Evolutionary conservation across 2,113 vertebrate genomes (phyloP).

Genomic region (Anolis sagrei): DNA sequence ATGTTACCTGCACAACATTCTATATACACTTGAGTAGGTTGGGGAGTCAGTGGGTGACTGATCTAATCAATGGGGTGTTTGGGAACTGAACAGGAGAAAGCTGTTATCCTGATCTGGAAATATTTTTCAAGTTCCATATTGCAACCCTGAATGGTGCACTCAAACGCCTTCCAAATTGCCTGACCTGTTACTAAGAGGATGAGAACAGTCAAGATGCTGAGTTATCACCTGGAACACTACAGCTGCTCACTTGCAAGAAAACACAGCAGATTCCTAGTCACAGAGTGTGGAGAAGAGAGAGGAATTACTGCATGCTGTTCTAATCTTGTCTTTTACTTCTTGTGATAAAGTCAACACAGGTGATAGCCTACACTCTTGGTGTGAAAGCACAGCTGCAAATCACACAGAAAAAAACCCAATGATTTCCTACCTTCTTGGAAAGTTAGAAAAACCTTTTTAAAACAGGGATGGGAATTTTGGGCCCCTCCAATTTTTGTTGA

Average conservation of each 20-base stretch:
- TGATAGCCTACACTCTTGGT: not conserved
- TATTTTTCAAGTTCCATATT: not conserved
- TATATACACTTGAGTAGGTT: too few species aligned
- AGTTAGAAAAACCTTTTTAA: too few species aligned
- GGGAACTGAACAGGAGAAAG: not conserved
- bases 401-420: too few species aligned
- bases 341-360: not conserved
- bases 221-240: not conserved
- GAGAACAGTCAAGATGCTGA: not conserved
- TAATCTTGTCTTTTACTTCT: not conserved
- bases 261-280: not conserved
- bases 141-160: not conserved
- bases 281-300: not conserved
- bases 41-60: too few species aligned
- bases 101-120: not conserved
- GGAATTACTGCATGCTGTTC: not conserved
- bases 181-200: not conserved
- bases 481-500: too few species aligned
- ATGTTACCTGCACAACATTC: too few species aligned
- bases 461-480: too few species aligned
- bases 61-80: too few species aligned
- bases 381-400: not conserved
- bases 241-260: not conserved
- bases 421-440: too few species aligned
- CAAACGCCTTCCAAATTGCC: not conserved